These are phyloP conservation scores for Acyrthosiphon pisum DNA, from an alignment of 1,140 invertebrate genomes.

Conservation along the genomic window DNA sequence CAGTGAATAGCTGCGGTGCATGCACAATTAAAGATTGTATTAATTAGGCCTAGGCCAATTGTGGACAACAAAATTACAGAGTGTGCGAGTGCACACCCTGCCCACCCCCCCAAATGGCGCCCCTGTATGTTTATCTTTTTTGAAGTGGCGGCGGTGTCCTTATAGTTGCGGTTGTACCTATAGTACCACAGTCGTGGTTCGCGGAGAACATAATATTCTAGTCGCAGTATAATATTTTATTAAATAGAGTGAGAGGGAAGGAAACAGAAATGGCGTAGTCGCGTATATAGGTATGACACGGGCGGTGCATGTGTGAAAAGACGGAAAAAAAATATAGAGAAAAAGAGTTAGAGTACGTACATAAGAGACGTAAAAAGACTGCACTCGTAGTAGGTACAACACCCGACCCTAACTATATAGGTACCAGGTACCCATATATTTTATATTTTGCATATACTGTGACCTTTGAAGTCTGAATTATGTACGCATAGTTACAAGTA, in stretches of 20 bases:
- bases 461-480: too few species aligned
- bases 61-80: too few species aligned
- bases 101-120: too few species aligned
- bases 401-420: neutral
- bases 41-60: too few species aligned
- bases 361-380: neutral
- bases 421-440: neutral
- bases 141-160: neutral
- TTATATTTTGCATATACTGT: neutral
- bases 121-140: neutral
- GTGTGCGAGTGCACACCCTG: too few species aligned
- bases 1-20: too few species aligned
- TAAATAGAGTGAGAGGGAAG: neutral
- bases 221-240: slow-evolving; percentile 1
- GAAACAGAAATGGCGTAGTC: neutral
- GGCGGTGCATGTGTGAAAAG: neutral
- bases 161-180: neutral
- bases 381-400: neutral
- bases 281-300: neutral
- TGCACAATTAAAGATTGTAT: too few species aligned
- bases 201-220: neutral
- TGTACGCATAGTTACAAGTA: too few species aligned
- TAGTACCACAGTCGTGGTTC: neutral
- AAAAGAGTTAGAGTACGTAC: neutral
- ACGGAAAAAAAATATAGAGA: neutral